Conservation (phyloP, 2,888 invertebrate species). For the Chironomus riparius region DNA sequence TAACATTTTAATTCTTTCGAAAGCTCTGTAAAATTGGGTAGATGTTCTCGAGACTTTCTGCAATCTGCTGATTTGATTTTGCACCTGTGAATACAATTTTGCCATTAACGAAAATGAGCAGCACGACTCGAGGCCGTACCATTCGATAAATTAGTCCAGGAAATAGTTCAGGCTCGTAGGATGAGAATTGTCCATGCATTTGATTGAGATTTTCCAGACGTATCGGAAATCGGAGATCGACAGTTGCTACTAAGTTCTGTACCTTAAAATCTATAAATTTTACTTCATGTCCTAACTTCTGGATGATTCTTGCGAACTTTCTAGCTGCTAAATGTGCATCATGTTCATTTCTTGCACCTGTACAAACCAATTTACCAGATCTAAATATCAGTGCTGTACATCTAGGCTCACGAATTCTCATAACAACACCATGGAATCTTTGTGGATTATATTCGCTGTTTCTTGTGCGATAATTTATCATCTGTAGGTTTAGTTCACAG, state of each 20-base stretch:
- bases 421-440: conserved; percentile 72
- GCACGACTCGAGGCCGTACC: conserved; percentile 90
- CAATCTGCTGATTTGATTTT: conserved; percentile 82
- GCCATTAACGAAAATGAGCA: conserved; percentile 97
- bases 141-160: conserved; percentile 98
- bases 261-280: conserved; percentile 70
- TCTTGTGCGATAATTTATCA: conserved; percentile 67
- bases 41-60: conserved; percentile 89
- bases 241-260: conserved; percentile 68
- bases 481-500: conserved; percentile 60
- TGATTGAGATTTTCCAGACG: conserved; percentile 63
- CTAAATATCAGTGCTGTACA: conserved; percentile 62
- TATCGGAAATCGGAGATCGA: conserved; percentile 64
- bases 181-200: conserved; percentile 66
- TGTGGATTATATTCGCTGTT: conserved; percentile 78
- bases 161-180: conserved; percentile 97
- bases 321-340: conserved; percentile 67
- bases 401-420: conserved; percentile 71
- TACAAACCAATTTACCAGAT: conserved; percentile 75
- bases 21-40: conserved; percentile 92
- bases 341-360: conserved; percentile 68
- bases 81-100: conserved; percentile 95
- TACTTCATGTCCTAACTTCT: conserved; percentile 59
- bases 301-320: conserved; percentile 74
- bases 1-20: conserved; percentile 55